These are phyloP conservation scores for Schizopygopsis malacanthus DNA, from an alignment of 2,797 vertebrate genomes.

Conservation along the genomic window DNA sequence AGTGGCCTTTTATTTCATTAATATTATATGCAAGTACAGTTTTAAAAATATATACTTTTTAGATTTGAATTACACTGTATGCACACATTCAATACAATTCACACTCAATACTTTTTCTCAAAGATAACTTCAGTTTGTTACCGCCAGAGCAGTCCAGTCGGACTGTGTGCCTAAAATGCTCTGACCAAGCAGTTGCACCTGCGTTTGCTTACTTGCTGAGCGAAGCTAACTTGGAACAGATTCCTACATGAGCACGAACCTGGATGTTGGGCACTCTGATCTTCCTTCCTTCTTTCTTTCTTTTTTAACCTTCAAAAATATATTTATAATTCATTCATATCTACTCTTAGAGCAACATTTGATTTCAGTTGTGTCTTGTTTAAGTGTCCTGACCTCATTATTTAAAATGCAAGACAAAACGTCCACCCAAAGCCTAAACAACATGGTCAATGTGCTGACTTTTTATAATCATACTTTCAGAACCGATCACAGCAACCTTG, in stretches of 20 bases:
- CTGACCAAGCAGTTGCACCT: background rate
- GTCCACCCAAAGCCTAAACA: slow-evolving; percentile 25
- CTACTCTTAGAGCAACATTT: background rate
- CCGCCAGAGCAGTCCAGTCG: background rate
- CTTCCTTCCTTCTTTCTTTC: background rate
- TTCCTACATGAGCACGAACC: background rate
- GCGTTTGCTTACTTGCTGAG: background rate
- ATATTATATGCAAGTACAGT: background rate
- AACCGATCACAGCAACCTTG: background rate
- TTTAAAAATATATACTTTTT: background rate
- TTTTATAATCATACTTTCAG: slow-evolving; percentile 1
- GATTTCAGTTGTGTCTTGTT: slow-evolving; percentile 25
- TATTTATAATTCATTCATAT: slow-evolving; percentile 1
- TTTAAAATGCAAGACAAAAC: slow-evolving; percentile 8
- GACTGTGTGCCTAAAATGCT: background rate
- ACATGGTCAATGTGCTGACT: background rate
- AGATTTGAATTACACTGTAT: background rate
- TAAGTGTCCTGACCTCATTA: slow-evolving; percentile 4
- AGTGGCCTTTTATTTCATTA: background rate
- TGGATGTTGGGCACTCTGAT: background rate
- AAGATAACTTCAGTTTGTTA: background rate
- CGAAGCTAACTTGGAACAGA: background rate
- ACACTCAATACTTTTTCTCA: background rate
- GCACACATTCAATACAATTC: background rate
- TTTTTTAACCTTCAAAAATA: slow-evolving; percentile 11